phyloP scores from a whole-genome alignment of 1,140 invertebrate genomes.

The Hormaphis cornu region DNA sequence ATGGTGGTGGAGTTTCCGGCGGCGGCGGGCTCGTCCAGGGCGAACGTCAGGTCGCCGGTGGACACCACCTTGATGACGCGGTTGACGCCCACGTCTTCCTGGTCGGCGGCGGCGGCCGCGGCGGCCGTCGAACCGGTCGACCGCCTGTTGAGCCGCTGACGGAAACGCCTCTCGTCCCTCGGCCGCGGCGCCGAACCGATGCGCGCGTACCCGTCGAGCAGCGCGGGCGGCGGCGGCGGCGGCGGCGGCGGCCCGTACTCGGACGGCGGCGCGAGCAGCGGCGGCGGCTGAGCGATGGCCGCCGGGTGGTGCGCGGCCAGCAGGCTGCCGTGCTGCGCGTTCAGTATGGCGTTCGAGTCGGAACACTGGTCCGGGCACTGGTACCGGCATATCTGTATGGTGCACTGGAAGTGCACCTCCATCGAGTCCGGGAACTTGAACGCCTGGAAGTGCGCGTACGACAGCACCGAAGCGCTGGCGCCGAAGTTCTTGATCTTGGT shows the following conservation, averaged over 20 bases:
- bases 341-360: slow-evolving; percentile 46
- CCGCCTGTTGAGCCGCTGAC: slow-evolving; percentile 50
- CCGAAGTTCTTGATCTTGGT: slow-evolving; percentile 94
- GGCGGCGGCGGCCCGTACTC: slow-evolving; percentile 9
- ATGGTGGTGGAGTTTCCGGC: slow-evolving; percentile 62
- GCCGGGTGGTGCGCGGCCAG: slow-evolving; percentile 33
- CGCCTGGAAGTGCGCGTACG: slow-evolving; percentile 87
- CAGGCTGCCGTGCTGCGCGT: slow-evolving; percentile 37
- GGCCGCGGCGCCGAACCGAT: slow-evolving; percentile 55
- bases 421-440: slow-evolving; percentile 94
- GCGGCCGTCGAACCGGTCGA: slow-evolving; percentile 57
- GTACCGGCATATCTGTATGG: slow-evolving; percentile 86
- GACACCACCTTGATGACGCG: slow-evolving; percentile 84
- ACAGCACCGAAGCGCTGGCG: slow-evolving; percentile 78
- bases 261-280: slow-evolving; percentile 40
- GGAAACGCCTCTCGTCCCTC: slow-evolving; percentile 60
- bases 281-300: background rate
- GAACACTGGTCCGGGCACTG: slow-evolving; percentile 85
- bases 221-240: slow-evolving; percentile 44
- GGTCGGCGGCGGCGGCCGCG: slow-evolving; percentile 56
- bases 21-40: slow-evolving; percentile 71
- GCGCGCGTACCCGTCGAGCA: slow-evolving; percentile 63
- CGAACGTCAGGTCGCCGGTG: slow-evolving; percentile 86
- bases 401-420: slow-evolving; percentile 94
- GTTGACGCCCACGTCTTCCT: slow-evolving; percentile 82